phyloP scores from a whole-genome alignment of 2,888 invertebrate species.

The Cataglyphis rosenhaueri region DNA sequence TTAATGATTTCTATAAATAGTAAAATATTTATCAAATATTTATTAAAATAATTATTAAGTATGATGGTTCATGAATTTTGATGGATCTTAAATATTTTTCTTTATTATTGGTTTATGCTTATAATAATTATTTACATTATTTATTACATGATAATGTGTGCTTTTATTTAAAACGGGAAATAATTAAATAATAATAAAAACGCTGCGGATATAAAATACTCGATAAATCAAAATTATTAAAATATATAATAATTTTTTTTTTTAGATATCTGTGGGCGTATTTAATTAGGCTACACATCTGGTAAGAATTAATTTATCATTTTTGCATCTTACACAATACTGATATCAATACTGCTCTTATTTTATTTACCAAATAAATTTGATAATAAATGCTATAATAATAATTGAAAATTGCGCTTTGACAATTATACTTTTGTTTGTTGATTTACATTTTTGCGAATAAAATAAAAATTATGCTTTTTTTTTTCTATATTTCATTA shows the following conservation, averaged over 20 bases:
- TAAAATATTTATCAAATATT: conserved; percentile 1
- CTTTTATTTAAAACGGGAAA: neutral
- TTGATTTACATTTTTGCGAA: neutral
- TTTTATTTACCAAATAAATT: neutral
- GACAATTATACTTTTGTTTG: neutral
- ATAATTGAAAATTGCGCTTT: neutral
- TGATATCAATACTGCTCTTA: neutral
- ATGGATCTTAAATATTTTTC: too few species aligned
- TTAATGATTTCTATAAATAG: neutral
- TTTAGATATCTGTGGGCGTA: neutral
- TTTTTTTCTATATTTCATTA: neutral
- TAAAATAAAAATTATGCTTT: conserved; percentile 2
- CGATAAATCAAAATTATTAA: conserved; percentile 8
- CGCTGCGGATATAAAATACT: neutral
- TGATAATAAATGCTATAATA: conserved; percentile 8
- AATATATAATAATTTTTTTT: conserved; percentile 16
- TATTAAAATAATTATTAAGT: conserved; percentile 4
- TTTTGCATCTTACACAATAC: neutral
- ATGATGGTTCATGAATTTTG: too few species aligned
- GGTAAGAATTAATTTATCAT: neutral
- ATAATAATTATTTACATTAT: neutral
- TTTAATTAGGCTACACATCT: neutral
- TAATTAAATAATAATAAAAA: conserved; percentile 22
- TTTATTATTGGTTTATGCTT: too few species aligned
- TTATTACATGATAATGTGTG: conserved; percentile 2